A percentile compares a stretch with the other conserved stretches of the same genome.
Evolutionary conservation across 2,113 vertebrate genomes (phyloP).

Genomic region (Fulmarus glacialis): DNA sequence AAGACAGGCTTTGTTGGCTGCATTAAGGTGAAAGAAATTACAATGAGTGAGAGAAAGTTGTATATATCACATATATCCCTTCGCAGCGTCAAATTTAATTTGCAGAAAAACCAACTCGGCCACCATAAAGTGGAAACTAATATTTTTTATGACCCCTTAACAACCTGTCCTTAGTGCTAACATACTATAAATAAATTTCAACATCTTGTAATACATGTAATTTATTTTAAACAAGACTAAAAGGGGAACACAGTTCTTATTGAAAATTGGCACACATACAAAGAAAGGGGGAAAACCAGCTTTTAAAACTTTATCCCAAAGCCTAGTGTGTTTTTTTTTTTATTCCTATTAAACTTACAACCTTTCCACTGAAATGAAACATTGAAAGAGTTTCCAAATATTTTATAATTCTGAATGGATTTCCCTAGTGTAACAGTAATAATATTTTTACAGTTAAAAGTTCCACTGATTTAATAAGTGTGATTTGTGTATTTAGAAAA

Average conservation of each 20-base stretch:
- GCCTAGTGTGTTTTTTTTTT: not conserved
- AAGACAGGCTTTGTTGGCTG: not conserved
- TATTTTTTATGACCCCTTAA: constrained; percentile 66
- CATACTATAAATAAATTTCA: constrained; percentile 48
- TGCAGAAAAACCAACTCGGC: not conserved
- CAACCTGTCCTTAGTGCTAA: constrained; percentile 50
- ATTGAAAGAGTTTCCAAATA: constrained; percentile 44
- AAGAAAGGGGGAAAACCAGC: not conserved
- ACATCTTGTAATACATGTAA: constrained; percentile 29
- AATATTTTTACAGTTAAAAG: constrained; percentile 70
- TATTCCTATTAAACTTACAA: not conserved
- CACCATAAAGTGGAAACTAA: constrained; percentile 46
- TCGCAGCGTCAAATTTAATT: not conserved
- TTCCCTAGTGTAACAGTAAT: constrained; percentile 51
- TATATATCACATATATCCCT: not conserved
- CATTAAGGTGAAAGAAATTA: not conserved
- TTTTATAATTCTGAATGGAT: constrained; percentile 41
- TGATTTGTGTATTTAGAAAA: constrained; percentile 63
- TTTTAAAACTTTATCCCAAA: constrained; percentile 8
- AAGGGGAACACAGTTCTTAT: not conserved
- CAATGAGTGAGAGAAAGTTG: not conserved
- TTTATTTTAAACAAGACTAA: constrained; percentile 53
- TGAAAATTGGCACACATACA: constrained; percentile 22
- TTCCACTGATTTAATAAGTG: constrained; percentile 69
- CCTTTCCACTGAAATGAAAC: constrained; percentile 5